These are phyloP conservation scores for Hermodice carunculata DNA, from an alignment of 2,888 invertebrate genomes.

Conservation along the genomic window DNA sequence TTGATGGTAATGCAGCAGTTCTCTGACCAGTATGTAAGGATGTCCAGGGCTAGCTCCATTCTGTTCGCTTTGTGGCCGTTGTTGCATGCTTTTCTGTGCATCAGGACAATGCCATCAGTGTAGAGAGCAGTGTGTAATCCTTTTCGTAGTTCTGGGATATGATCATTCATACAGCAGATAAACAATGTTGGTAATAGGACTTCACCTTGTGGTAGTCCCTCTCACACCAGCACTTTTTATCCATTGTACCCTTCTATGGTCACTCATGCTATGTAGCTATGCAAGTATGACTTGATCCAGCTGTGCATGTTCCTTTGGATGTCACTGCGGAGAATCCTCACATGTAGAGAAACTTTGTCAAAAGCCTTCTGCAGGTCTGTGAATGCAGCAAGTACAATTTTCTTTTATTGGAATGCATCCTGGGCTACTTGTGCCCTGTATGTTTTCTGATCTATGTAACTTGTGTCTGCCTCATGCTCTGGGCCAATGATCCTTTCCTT, in stretches of 20 bases:
- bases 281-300: neutral
- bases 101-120: too few relatives aligned
- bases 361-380: constrained; percentile 23
- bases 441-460: constrained; percentile 19
- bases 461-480: neutral
- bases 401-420: constrained; percentile 15
- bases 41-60: too few relatives aligned
- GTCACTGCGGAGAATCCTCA: constrained; percentile 11
- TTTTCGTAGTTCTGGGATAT: too few relatives aligned
- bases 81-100: too few relatives aligned
- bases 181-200: too few relatives aligned
- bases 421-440: constrained; percentile 20
- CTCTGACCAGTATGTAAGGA: too few relatives aligned
- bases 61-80: too few relatives aligned
- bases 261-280: neutral
- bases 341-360: constrained; percentile 28
- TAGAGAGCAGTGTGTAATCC: too few relatives aligned
- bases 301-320: neutral
- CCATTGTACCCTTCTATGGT: neutral
- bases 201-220: neutral
- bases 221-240: neutral
- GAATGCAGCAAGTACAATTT: constrained; percentile 18
- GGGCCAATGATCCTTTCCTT: neutral
- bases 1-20: too few relatives aligned
- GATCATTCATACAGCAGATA: too few relatives aligned